Percentiles rank a stretch among this genome's conserved stretches.
phyloP scores from a whole-genome alignment of 2,888 invertebrate species.

The Parochlus steinenii region DNA sequence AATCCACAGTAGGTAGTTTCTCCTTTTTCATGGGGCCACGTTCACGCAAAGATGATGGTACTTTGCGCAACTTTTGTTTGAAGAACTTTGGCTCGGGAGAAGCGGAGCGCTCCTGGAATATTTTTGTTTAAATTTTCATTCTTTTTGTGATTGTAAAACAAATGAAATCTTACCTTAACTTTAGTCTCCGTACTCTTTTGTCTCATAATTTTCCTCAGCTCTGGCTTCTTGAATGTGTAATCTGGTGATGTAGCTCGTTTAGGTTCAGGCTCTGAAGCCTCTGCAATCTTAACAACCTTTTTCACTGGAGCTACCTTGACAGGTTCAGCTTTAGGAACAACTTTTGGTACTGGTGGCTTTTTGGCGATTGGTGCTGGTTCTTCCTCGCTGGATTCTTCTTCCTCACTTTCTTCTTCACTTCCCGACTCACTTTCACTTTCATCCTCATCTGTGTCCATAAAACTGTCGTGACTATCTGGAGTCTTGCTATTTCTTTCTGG shows the following conservation, averaged over 20 bases:
- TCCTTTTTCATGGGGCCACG: slow-evolving; percentile 22
- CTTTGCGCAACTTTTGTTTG: slow-evolving; percentile 10
- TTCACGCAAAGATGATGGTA: slow-evolving; percentile 23
- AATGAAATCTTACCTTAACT: slow-evolving; percentile 29
- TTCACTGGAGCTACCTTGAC: too few species aligned
- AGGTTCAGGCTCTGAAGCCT: background rate
- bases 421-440: background rate
- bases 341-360: slow-evolving; percentile 29
- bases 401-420: background rate
- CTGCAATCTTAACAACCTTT: slow-evolving; percentile 1
- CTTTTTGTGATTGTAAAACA: too few species aligned
- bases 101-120: slow-evolving; percentile 4
- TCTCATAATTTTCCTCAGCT: slow-evolving; percentile 24
- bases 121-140: slow-evolving; percentile 19
- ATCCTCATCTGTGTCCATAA: background rate
- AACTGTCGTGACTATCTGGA: slow-evolving; percentile 1
- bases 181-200: slow-evolving; percentile 18
- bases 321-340: slow-evolving; percentile 3
- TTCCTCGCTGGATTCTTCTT: slow-evolving; percentile 7
- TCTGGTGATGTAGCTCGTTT: slow-evolving; percentile 4
- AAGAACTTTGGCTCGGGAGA: slow-evolving; percentile 12
- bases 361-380: slow-evolving; percentile 32
- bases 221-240: slow-evolving; percentile 18
- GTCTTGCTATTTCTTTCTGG: slow-evolving; percentile 10
- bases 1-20: slow-evolving; percentile 21